Base-by-base conservation (phyloP, 2,113 vertebrate species). In the Aphelocoma coerulescens region DNA sequence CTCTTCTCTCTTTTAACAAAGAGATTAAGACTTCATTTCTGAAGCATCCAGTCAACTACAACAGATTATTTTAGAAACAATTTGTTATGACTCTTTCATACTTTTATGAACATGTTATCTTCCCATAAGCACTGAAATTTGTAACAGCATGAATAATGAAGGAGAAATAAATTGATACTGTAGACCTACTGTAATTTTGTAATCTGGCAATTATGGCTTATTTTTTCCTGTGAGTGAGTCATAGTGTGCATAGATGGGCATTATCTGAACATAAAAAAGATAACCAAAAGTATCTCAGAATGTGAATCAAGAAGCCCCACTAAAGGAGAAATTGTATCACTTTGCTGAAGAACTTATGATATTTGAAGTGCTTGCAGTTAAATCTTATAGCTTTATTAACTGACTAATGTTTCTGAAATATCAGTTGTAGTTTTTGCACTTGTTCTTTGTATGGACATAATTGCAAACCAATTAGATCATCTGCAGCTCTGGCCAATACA, bases 151-250 rank as follows among this genome's bases (percentile, higher is more conserved):
- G 73, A 97, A 69, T 96, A 86, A 91, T 58, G 66, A 85, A 96
- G 57, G 54, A 95, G 93, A 97, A 97, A 96, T 85, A 96, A 96
- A 85, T 92, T 73, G 33, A 79, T 94, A 85, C 43, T 93, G n/a
- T 82, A 78, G 86, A 91, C 51, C 57, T 83, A 57, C 41, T 96
- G 84, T 91, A 97, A 73, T 51, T 79, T 93, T 94, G 48, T 78
- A 94, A 95, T 96, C 85, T 97, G 96, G 76, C 93, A 97, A 30
- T 77, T 73, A 66, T 3, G n/a, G 6, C 5, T 59, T 61, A 15
- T n/a, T 13, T 48, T 52, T 59, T 32, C 81, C 62, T 86, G 35
- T 1, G 33, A 66, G n/a, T 96, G 96, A 97, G 85, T 97, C 95
- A 96, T 43, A 66, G 43, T 80, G 91, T 96, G 91, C 88, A 85